Base-by-base conservation (phyloP, 2,888 invertebrate genomes). In the Hoplodrina blanda region DNA sequence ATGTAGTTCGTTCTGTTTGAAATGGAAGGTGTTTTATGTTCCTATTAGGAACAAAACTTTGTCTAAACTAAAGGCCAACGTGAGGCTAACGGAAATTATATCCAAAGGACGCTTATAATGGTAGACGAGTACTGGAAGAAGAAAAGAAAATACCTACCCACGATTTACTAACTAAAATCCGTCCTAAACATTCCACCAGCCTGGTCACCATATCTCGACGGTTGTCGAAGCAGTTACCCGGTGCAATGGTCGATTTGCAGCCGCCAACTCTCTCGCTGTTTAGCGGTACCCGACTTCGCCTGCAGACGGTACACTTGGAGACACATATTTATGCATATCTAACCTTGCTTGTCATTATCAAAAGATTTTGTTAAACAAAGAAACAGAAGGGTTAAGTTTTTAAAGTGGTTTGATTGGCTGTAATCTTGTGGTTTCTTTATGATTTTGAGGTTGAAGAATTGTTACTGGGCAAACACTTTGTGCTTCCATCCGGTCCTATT, bases 211-310 rank as follows among this genome's bases (percentile, higher is more conserved):
- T 15, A 0, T n/a, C 44, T 57, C 57, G 54, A 64, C 78, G 67
- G 85, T 87, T 87, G 87, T 89, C 88, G 84, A 90, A 90, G 89
- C 89, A 91, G 68, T 80, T 80, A 65, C 85, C 85, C 81, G 78
- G 77, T 68, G 80, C 84, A 87, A 89, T 88, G 87, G 89, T 80
- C 89, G 88, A 91, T 90, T 90, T 88, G 85, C 87, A 84, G 83
- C 85, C 86, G 80, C 85, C 85, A 85, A 72, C 73, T 76, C 69
- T 53, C 53, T 62, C 67, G 78, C 67, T 72, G 76, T 79, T 78
- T 80, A 72, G 80, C 72, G 80, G 67, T 52, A 20, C 60, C 76
- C 49, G 80, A 72, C 72, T 78, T 76, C 15, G 72, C 55, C 76
- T 59, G 64, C 44, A 54, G 49, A 30, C 56, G 46, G 25, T 17